These are phyloP conservation scores for Tortrix viridana DNA, from an alignment of 2,888 invertebrate genomes.

Conservation along the genomic window DNA sequence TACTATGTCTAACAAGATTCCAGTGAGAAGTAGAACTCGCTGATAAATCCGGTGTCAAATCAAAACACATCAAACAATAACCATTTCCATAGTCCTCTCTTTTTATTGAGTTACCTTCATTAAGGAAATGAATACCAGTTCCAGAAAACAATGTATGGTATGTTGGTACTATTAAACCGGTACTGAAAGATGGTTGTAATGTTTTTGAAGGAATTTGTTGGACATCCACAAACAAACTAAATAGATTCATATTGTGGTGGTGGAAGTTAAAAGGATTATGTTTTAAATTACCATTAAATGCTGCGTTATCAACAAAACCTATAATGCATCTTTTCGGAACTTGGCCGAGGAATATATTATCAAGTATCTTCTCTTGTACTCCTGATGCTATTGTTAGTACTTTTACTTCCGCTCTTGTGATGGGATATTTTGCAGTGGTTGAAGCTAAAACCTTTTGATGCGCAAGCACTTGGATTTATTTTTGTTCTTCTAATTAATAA, in stretches of 20 bases:
- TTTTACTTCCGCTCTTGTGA: conserved; percentile 12
- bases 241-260: conserved; percentile 7
- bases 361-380: conserved; percentile 11
- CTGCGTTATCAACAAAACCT: conserved; percentile 19
- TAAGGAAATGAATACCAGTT: conserved; percentile 20
- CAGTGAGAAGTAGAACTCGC: conserved; percentile 41
- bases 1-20: conserved; percentile 44
- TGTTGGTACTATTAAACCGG: conserved; percentile 21
- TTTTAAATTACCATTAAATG: conserved; percentile 13
- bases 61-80: conserved; percentile 45
- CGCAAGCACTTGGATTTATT: conserved; percentile 41
- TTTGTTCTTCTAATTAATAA: conserved; percentile 34
- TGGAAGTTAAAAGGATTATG: conserved; percentile 16
- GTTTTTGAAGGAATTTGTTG: conserved; percentile 31
- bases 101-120: conserved; percentile 34
- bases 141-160: conserved; percentile 30
- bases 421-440: conserved; percentile 17
- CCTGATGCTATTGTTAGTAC: conserved; percentile 12
- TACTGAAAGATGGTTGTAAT: conserved; percentile 38
- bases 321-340: conserved; percentile 39
- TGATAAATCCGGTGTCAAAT: conserved; percentile 43
- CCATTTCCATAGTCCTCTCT: conserved; percentile 40
- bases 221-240: conserved; percentile 20
- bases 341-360: conserved; percentile 25
- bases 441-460: conserved; percentile 41